phyloP scores from a whole-genome alignment of 2,888 invertebrate genomes.

The Morpho achilles region DNA sequence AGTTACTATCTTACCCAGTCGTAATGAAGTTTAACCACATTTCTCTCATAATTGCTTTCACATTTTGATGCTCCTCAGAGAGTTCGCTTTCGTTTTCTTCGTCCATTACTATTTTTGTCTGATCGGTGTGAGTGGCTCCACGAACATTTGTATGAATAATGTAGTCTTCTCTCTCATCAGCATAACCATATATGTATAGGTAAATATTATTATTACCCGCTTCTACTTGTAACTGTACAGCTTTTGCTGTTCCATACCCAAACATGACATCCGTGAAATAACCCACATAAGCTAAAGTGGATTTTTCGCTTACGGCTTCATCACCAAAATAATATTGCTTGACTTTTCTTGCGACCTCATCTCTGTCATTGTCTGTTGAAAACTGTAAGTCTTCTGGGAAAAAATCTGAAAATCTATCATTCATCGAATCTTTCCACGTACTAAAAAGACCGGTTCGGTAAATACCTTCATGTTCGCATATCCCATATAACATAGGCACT shows the following conservation, averaged over 20 bases:
- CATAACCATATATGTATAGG: constrained; percentile 47
- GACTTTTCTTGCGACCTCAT: constrained; percentile 35
- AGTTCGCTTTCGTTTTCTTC: constrained; percentile 26
- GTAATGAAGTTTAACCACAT: constrained; percentile 36
- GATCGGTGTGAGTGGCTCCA: constrained; percentile 37
- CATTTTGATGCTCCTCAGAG: constrained; percentile 25
- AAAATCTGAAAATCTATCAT: constrained; percentile 45
- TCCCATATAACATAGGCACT: constrained; percentile 44
- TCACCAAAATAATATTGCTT: constrained; percentile 42
- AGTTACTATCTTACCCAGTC: constrained; percentile 31
- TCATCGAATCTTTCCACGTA: constrained; percentile 41
- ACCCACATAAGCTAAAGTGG: constrained; percentile 39
- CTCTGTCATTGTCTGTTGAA: constrained; percentile 35
- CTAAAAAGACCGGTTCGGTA: constrained; percentile 31
- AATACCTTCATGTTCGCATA: constrained; percentile 43
- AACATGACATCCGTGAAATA: constrained; percentile 55
- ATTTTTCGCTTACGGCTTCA: constrained; percentile 33
- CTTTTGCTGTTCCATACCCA: constrained; percentile 34
- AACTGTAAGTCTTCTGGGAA: constrained; percentile 47
- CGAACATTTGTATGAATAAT: constrained; percentile 35
- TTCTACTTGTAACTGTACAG: constrained; percentile 36
- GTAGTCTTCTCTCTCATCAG: constrained; percentile 32
- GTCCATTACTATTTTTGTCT: constrained; percentile 36
- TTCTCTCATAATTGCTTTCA: constrained; percentile 32
- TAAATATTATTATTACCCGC: constrained; percentile 45